Evolutionary conservation across 2,888 invertebrate species (phyloP).

Genomic region (Himalopsyche tibetana): DNA sequence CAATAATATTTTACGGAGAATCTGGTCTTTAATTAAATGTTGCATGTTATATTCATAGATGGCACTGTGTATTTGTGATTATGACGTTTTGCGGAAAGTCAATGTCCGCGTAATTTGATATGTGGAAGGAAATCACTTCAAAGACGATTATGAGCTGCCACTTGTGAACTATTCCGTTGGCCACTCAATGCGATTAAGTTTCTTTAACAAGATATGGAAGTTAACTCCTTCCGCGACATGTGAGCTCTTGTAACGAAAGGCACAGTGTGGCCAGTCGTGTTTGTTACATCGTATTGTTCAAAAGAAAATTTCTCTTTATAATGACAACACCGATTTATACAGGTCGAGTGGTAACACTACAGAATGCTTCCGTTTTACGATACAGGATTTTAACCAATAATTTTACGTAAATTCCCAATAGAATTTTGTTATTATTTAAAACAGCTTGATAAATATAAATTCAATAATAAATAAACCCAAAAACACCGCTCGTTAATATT

Average conservation of each 20-base stretch:
- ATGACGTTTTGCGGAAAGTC: slow-evolving; percentile 28
- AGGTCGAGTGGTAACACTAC: too few relatives aligned
- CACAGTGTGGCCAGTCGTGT: background rate
- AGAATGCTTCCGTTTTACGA: too few relatives aligned
- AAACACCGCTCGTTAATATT: too few relatives aligned
- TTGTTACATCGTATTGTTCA: background rate
- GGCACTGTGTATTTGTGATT: background rate
- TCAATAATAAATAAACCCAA: too few relatives aligned
- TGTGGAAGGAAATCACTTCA: slow-evolving; percentile 14
- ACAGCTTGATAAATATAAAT: too few relatives aligned
- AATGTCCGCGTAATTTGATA: slow-evolving; percentile 36
- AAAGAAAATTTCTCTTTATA: background rate
- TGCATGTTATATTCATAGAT: background rate
- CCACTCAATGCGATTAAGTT: background rate
- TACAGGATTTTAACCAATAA: too few relatives aligned
- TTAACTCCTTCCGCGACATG: slow-evolving; percentile 5
- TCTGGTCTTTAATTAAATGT: background rate
- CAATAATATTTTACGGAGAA: too few relatives aligned
- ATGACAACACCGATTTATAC: too few relatives aligned
- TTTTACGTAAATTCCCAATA: too few relatives aligned
- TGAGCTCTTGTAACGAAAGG: slow-evolving; percentile 7
- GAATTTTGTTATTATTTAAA: too few relatives aligned
- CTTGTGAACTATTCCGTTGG: background rate
- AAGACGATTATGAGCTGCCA: background rate
- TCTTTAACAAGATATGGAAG: slow-evolving; percentile 19